Evolutionary conservation across 2,113 vertebrate species (phyloP).

Genomic region (Cyrtonyx montezumae): DNA sequence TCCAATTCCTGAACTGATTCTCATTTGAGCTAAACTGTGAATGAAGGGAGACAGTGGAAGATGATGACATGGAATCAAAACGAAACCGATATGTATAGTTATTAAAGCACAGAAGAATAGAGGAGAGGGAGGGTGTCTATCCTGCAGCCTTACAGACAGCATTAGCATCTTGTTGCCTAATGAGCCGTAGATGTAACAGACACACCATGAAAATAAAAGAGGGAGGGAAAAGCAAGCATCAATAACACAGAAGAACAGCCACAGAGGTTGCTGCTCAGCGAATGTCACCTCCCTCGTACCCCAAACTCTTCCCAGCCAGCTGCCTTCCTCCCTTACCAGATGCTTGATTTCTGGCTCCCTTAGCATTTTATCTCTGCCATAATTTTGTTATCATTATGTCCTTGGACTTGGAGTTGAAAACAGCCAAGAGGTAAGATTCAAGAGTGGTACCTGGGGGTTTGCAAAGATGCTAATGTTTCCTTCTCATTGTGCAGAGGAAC

Average conservation of each 20-base stretch:
- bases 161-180: slow-evolving; percentile 57
- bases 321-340: neutral
- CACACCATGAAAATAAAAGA: slow-evolving; percentile 40
- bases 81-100: neutral
- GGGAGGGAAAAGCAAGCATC: slow-evolving; percentile 25
- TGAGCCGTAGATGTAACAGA: slow-evolving; percentile 45
- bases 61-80: neutral
- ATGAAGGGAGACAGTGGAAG: neutral
- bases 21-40: neutral
- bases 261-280: neutral
- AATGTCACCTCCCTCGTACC: neutral
- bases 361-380: neutral
- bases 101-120: neutral
- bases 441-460: neutral
- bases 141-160: neutral
- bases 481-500: neutral
- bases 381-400: neutral
- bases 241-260: neutral
- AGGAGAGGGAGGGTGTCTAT: neutral
- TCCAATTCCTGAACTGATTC: neutral
- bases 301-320: neutral
- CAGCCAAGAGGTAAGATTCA: neutral
- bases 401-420: neutral
- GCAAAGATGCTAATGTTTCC: neutral
- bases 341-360: neutral